phyloP scores from a whole-genome alignment of 2,888 invertebrate species.

The Chymomyza procnemis region DNA sequence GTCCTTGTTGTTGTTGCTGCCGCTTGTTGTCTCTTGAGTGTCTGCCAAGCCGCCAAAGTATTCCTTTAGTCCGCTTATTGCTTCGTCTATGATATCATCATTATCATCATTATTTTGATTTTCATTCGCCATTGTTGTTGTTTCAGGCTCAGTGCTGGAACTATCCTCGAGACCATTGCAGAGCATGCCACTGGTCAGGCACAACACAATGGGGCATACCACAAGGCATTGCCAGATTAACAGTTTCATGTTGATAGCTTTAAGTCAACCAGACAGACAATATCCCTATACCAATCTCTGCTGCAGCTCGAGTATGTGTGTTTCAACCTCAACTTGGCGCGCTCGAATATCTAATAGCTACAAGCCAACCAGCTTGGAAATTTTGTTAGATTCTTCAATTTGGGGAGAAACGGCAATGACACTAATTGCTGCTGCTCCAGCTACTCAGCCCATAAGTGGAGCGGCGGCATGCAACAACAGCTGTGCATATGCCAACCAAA shows the following conservation, averaged over 20 bases:
- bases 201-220: conserved; percentile 1
- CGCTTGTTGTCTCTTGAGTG: conserved; percentile 4
- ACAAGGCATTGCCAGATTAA: conserved; percentile 37
- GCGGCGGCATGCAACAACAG: conserved; percentile 24
- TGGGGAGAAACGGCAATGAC: conserved; percentile 42
- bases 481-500: conserved; percentile 37
- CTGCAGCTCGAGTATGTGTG: conserved; percentile 3
- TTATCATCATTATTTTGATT: conserved; percentile 8
- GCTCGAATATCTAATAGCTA: conserved; percentile 34
- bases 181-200: conserved; percentile 27
- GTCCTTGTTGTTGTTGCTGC: conserved; percentile 10
- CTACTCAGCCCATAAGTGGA: background rate
- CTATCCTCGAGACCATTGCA: conserved; percentile 2
- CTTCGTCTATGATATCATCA: conserved; percentile 35
- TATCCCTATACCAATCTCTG: background rate
- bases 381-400: conserved; percentile 35
- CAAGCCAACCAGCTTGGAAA: conserved; percentile 24
- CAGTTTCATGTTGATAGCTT: conserved; percentile 42
- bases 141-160: background rate
- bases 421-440: conserved; percentile 33
- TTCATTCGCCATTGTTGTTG: background rate
- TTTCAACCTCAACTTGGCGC: conserved; percentile 20
- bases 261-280: background rate
- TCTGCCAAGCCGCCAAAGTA: conserved; percentile 26
- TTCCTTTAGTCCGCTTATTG: conserved; percentile 34